A percentile compares a stretch with the other conserved stretches of the same genome.
These are phyloP conservation scores for Drosophila jambulina DNA, from an alignment of 1,140 invertebrate species.

Conservation along the genomic window DNA sequence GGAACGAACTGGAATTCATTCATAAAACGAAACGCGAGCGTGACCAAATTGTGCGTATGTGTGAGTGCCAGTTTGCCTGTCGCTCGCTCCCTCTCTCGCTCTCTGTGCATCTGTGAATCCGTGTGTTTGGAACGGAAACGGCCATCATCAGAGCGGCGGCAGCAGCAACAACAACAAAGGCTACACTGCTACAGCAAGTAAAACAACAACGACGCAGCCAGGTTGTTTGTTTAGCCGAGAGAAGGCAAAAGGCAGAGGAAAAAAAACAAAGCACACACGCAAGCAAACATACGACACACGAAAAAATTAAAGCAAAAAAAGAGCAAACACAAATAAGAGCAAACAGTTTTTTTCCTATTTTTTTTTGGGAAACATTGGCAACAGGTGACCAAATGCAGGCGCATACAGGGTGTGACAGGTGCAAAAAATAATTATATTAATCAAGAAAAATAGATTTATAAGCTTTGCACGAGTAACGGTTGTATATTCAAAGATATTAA, in stretches of 20 bases:
- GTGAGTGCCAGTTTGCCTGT: neutral
- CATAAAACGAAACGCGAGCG: constrained; percentile 64
- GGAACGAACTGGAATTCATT: constrained; percentile 79
- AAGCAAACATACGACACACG: constrained; percentile 24
- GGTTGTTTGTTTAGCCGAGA: constrained; percentile 74
- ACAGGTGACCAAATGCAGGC: constrained; percentile 61
- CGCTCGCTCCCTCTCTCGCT: constrained; percentile 7
- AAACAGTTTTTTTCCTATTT: neutral
- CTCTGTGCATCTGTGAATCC: constrained; percentile 16
- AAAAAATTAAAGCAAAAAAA: constrained; percentile 45
- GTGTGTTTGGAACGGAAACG: constrained; percentile 80
- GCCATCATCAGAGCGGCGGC: constrained; percentile 78
- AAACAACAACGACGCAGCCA: constrained; percentile 66
- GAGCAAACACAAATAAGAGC: constrained; percentile 49
- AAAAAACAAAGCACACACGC: constrained; percentile 35
- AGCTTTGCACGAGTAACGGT: no score
- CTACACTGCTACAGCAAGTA: constrained; percentile 60
- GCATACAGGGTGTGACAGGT: constrained; percentile 68
- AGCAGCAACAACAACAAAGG: constrained; percentile 53
- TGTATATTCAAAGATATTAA: no score
- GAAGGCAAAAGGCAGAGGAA: constrained; percentile 49
- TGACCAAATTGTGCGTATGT: constrained; percentile 20
- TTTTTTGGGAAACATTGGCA: constrained; percentile 39
- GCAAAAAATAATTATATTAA: constrained; percentile 15
- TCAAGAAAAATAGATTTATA: neutral